Evolutionary conservation across 2,797 vertebrate genomes (phyloP), one percentile per base, ranked within the genome.

Genomic region (Gymnoscopelus braueri): DNA sequence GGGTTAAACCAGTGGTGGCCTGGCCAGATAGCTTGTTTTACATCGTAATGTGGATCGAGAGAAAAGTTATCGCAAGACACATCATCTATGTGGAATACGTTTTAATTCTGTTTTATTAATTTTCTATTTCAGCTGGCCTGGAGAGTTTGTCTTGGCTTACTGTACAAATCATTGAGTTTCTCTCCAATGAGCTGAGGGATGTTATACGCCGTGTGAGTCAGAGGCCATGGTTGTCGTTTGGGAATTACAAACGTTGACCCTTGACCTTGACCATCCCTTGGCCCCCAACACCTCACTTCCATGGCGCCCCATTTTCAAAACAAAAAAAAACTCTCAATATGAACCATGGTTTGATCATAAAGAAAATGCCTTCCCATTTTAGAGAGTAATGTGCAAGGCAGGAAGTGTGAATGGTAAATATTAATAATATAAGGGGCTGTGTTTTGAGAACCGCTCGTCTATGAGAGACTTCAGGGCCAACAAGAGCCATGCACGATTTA

Each of bases 321-420:
- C 79, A 92, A 91, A 90, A 73, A 84, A 54, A 50, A 71, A 74
- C 19, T 29, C 39, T 44, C 39, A 44, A 10, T 44, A 10, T 10
- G 2, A 44, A 10, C 39, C 14, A 23, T 83, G 72, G 82, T 85
- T 81, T 52, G 69, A 63, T 75, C 61, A 19, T 78, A 87, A 83
- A 86, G 83, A 85, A 84, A 86, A 85, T 87, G 75, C 77, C 86
- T 84, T 90, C 83, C 85, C 67, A 71, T 88, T 87, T 71, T 77
- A 64, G 73, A 77, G 82, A 90, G 88, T 91, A 88, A 87, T 87
- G 82, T 81, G 71, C 2, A 10, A 11, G 67, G 85, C 89, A 92
- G 91, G 91, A 92, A 89, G 91, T 82, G 79, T 72, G 81, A 84
- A 82, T 86, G 71, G 86, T 91, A 92, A 92, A 91, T 91, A 92